Percentiles rank a stretch among this genome's conserved stretches.
Evolutionary conservation across 2,113 vertebrate genomes (phyloP).

Genomic region (Nannobrachium achirus): DNA sequence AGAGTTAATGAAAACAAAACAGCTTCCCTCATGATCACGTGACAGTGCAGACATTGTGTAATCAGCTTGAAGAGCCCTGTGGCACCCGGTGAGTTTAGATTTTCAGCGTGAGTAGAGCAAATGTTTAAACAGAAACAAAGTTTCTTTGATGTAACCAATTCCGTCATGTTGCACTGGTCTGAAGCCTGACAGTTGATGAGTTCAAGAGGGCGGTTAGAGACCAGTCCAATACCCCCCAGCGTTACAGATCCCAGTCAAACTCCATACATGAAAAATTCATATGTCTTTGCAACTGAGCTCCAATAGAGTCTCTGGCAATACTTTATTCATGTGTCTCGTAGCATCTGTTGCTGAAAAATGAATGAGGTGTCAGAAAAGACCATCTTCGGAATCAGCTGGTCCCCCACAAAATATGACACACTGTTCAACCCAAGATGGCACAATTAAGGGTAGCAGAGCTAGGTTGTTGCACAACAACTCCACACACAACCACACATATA

Average conservation of each 20-base stretch:
- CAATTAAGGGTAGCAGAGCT: constrained; percentile 38
- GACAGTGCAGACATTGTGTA: constrained; percentile 6
- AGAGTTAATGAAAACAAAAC: background rate
- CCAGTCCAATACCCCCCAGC: constrained; percentile 25
- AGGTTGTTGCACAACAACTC: constrained; percentile 1
- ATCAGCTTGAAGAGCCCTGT: constrained; percentile 7
- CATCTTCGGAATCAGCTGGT: constrained; percentile 58
- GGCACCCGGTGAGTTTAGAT: constrained; percentile 28
- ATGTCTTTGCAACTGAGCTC: constrained; percentile 65
- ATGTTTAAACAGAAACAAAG: constrained; percentile 18
- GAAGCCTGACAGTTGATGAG: constrained; percentile 33
- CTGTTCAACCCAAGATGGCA: constrained; percentile 25
- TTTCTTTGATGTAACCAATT: constrained; percentile 32
- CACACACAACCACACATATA: too few species aligned
- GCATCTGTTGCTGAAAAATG: constrained; percentile 69
- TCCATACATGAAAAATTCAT: constrained; percentile 72
- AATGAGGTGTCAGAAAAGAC: constrained; percentile 66
- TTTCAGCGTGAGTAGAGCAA: constrained; percentile 11
- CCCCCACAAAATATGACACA: constrained; percentile 32
- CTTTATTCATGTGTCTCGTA: constrained; percentile 73
- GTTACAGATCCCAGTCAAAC: constrained; percentile 55
- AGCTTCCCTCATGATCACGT: background rate
- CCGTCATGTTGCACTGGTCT: background rate
- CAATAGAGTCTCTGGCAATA: constrained; percentile 52
- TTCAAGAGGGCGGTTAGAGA: constrained; percentile 32